Conservation (phyloP, 2,113 vertebrate genomes). For the Sinosuthora webbiana region DNA sequence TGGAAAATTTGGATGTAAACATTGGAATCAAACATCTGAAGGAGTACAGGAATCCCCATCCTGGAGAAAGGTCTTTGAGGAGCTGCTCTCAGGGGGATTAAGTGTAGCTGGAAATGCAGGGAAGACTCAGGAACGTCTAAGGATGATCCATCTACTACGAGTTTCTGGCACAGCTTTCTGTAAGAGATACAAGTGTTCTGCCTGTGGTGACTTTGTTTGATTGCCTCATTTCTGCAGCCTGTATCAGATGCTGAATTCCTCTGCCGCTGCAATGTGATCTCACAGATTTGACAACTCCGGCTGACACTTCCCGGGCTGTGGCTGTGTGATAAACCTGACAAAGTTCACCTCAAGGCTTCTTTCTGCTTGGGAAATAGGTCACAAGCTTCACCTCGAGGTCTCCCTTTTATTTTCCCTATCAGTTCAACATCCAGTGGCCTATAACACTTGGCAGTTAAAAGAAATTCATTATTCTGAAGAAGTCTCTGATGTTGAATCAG, state of each 20-base stretch:
- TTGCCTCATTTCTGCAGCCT: neutral
- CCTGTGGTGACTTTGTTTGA: neutral
- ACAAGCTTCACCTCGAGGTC: neutral
- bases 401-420: constrained; percentile 36
- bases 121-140: neutral
- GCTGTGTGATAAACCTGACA: neutral
- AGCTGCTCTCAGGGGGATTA: neutral
- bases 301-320: neutral
- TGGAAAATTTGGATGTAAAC: neutral
- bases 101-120: neutral
- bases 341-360: neutral
- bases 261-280: neutral
- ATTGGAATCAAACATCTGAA: neutral
- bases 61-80: neutral
- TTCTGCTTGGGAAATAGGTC: constrained; percentile 14
- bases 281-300: neutral
- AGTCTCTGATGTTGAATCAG: constrained; percentile 32
- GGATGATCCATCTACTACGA: neutral
- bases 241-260: neutral
- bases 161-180: neutral
- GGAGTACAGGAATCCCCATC: neutral
- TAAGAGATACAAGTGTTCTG: neutral
- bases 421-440: neutral
- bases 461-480: neutral
- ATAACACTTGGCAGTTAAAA: constrained; percentile 21